Evolutionary conservation across 2,888 invertebrate genomes (phyloP).

Genomic region (Bellardia bayeri): DNA sequence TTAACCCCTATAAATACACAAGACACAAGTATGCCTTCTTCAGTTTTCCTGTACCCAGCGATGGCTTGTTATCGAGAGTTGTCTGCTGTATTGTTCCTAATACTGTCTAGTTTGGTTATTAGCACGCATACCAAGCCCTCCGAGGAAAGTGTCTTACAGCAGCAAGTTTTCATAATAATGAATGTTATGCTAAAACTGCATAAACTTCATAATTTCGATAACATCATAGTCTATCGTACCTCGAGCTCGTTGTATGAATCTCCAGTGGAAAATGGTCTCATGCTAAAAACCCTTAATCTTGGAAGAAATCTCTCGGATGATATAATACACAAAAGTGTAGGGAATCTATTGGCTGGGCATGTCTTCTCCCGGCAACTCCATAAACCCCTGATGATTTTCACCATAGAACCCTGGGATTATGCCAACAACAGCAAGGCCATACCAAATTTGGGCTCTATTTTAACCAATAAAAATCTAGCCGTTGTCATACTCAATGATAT

Average conservation of each 20-base stretch:
- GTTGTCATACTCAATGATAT: slow-evolving; percentile 71
- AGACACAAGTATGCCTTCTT: not conserved
- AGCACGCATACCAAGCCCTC: not conserved
- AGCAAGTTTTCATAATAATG: slow-evolving; percentile 30
- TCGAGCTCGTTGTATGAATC: not conserved
- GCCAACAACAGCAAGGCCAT: slow-evolving; percentile 44
- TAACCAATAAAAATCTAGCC: slow-evolving; percentile 73
- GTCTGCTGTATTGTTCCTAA: not conserved
- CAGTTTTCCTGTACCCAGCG: slow-evolving; percentile 17
- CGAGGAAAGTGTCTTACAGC: slow-evolving; percentile 17
- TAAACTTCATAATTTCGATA: slow-evolving; percentile 60
- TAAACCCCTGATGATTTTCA: slow-evolving; percentile 53
- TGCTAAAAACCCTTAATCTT: slow-evolving; percentile 4
- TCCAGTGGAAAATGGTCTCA: not conserved
- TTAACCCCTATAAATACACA: slow-evolving; percentile 3
- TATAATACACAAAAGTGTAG: not conserved
- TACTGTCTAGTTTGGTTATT: not conserved
- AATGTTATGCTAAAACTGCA: slow-evolving; percentile 39
- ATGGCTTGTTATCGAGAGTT: not conserved
- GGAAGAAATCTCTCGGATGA: not conserved
- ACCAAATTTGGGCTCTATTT: slow-evolving; percentile 58
- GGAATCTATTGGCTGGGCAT: slow-evolving; percentile 26
- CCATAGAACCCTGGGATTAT: slow-evolving; percentile 67
- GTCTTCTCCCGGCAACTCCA: not conserved
- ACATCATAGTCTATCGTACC: slow-evolving; percentile 61